A percentile compares a stretch with the other conserved stretches of the same genome.
Conservation (phyloP, 1,140 invertebrate genomes). For the Cotesia typhae region DNA sequence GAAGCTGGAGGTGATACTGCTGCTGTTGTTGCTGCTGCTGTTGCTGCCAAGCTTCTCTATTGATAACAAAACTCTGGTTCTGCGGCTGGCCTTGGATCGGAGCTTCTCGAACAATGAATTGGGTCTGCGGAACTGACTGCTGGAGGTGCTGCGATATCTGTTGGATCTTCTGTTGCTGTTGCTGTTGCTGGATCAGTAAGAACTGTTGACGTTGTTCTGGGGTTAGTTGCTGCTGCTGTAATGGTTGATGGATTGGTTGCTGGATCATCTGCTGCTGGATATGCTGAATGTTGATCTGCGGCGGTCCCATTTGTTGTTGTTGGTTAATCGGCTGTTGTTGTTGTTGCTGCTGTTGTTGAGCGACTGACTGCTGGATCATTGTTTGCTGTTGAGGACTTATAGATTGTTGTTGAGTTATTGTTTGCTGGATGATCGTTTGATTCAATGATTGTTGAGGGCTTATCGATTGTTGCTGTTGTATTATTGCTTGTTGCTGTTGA, state of each 20-base stretch:
- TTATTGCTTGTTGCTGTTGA: constrained; percentile 49
- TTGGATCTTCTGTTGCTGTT: constrained; percentile 62
- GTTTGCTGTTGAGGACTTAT: constrained; percentile 59
- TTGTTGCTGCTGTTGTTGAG: constrained; percentile 30
- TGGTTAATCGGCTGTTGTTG: constrained; percentile 16
- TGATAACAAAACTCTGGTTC: constrained; percentile 65
- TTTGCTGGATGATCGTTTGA: constrained; percentile 32
- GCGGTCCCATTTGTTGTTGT: constrained; percentile 56
- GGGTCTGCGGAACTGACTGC: constrained; percentile 63
- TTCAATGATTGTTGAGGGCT: constrained; percentile 64
- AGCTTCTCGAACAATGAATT: constrained; percentile 67
- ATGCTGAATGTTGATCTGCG: constrained; percentile 64
- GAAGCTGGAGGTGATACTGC: constrained; percentile 52
- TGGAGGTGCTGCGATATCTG: constrained; percentile 65
- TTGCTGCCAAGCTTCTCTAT: constrained; percentile 69
- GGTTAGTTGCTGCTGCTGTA: constrained; percentile 53
- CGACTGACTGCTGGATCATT: not conserved
- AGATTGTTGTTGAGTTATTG: constrained; percentile 46
- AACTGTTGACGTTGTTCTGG: constrained; percentile 60
- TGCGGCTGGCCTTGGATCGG: constrained; percentile 68
- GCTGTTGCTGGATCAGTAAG: constrained; percentile 56
- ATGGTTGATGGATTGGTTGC: not conserved
- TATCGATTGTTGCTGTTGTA: constrained; percentile 53
- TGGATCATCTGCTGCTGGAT: constrained; percentile 19
- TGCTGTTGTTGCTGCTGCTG: constrained; percentile 52